Percentiles rank a stretch among this genome's conserved stretches.
These are phyloP conservation scores for Elachura formosa DNA, from an alignment of 2,113 vertebrate species.

Conservation along the genomic window DNA sequence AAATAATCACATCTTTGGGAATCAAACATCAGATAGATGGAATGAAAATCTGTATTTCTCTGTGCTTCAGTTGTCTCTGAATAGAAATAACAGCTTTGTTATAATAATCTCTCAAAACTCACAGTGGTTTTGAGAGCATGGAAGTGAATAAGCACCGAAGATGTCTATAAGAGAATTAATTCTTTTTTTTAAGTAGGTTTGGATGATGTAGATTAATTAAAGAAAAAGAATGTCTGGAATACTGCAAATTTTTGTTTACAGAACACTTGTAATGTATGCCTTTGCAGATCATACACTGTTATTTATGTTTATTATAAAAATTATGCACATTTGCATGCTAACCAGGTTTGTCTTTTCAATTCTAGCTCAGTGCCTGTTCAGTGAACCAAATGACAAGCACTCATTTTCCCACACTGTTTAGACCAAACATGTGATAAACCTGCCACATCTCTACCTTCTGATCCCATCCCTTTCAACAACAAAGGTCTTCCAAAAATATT, in stretches of 20 bases:
- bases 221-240: neutral
- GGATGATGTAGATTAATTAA: neutral
- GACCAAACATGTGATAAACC: neutral
- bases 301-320: neutral
- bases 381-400: neutral
- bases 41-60: neutral
- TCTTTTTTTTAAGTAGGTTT: neutral
- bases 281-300: neutral
- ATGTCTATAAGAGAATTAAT: neutral
- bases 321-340: neutral
- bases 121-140: neutral
- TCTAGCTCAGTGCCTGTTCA: neutral
- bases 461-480: neutral
- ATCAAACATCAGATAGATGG: neutral
- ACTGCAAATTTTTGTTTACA: neutral
- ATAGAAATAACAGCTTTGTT: neutral
- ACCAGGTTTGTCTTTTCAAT: neutral
- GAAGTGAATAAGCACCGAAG: neutral
- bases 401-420: neutral
- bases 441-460: neutral
- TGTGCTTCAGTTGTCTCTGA: neutral
- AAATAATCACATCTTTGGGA: neutral
- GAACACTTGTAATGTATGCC: neutral
- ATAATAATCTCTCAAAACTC: neutral
- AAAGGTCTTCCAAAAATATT: neutral